These are phyloP conservation scores for Papilio xuthus DNA, from an alignment of 1,140 invertebrate genomes.

Conservation along the genomic window DNA sequence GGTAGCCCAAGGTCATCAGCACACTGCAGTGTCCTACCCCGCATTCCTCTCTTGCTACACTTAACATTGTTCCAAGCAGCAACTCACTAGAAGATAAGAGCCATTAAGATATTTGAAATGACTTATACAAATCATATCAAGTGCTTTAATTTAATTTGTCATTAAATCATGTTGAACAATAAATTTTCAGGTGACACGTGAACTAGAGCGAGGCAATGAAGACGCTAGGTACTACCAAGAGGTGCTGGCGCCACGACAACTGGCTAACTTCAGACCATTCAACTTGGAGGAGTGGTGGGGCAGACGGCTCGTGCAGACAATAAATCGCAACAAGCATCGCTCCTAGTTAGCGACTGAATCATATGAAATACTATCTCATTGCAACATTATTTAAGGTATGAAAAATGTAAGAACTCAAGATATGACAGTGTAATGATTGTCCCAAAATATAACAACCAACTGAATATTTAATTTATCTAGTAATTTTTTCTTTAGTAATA, in stretches of 20 bases:
- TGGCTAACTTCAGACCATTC: constrained; percentile 76
- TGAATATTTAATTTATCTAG: neutral
- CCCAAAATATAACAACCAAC: neutral
- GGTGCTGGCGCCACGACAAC: constrained; percentile 59
- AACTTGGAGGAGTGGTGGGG: constrained; percentile 77
- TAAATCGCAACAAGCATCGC: constrained; percentile 75
- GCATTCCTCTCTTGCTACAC: too few relatives aligned
- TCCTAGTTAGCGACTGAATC: constrained; percentile 69
- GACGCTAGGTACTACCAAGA: constrained; percentile 74
- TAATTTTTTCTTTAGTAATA: neutral
- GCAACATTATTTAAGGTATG: constrained; percentile 42
- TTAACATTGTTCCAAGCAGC: too few relatives aligned
- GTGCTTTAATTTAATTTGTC: neutral
- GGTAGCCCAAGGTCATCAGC: too few relatives aligned
- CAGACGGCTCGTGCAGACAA: constrained; percentile 67
- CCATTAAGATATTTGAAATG: too few relatives aligned
- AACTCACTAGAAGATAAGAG: too few relatives aligned
- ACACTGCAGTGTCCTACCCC: too few relatives aligned
- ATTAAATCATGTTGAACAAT: neutral
- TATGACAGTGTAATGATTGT: neutral
- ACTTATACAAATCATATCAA: neutral
- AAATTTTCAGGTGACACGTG: constrained; percentile 69
- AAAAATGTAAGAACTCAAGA: constrained; percentile 33
- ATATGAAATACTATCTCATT: constrained; percentile 45
- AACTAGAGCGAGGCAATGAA: constrained; percentile 71